Conservation (phyloP, 2,113 vertebrate species). For the Paramormyrops kingsleyae region DNA sequence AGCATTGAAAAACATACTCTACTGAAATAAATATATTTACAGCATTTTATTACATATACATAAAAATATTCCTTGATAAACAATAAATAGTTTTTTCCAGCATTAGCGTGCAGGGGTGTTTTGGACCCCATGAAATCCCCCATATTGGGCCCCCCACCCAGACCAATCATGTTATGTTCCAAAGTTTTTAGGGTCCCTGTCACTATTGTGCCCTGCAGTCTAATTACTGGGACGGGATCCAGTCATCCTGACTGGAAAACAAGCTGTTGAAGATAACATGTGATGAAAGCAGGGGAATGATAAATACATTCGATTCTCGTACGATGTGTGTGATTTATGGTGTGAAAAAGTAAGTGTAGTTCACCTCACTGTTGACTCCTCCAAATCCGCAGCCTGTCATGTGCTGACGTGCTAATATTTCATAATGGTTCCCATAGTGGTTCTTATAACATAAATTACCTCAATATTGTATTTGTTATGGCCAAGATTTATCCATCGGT, state of each 20-base stretch:
- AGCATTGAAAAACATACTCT: background rate
- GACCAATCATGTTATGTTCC: no score
- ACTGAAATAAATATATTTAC: background rate
- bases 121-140: no score
- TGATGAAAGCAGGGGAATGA: background rate
- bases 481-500: background rate
- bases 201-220: background rate
- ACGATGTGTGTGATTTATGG: background rate
- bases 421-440: background rate
- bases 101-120: no score
- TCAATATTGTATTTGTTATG: background rate
- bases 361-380: background rate
- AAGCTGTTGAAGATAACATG: background rate
- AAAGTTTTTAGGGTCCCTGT: no score
- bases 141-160: no score
- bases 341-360: background rate
- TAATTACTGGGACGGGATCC: background rate
- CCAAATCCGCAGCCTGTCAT: background rate
- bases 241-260: background rate
- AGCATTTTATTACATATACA: background rate
- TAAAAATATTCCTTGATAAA: background rate
- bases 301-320: background rate
- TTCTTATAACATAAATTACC: constrained; percentile 6
- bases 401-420: background rate
- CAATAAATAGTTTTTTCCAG: background rate